Evolutionary conservation across 2,113 vertebrate species (phyloP).

Genomic region (Clarias batrachus): DNA sequence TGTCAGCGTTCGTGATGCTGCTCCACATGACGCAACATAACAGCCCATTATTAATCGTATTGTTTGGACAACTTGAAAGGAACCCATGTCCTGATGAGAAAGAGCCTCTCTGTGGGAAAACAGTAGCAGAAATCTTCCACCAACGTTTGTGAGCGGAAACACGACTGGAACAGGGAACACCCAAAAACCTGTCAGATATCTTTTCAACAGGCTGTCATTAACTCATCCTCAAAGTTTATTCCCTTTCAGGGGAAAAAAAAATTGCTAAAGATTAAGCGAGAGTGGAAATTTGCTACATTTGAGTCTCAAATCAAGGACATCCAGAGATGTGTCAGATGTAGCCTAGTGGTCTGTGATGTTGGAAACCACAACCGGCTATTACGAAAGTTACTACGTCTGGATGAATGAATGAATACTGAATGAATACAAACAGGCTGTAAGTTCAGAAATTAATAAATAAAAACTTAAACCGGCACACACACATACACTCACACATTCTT

Average conservation of each 20-base stretch:
- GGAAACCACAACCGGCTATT: neutral
- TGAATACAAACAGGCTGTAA: neutral
- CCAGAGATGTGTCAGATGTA: neutral
- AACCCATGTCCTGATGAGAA: conserved; percentile 12
- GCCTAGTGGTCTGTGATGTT: neutral
- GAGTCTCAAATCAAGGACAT: neutral
- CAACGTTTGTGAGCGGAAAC: conserved; percentile 23
- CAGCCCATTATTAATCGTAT: conserved; percentile 27
- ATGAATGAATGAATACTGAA: neutral
- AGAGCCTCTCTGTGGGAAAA: conserved; percentile 35
- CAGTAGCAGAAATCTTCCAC: conserved; percentile 39
- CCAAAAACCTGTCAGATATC: conserved; percentile 16
- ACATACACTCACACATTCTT: too few species aligned
- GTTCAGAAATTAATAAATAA: neutral
- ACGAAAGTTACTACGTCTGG: neutral
- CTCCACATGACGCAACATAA: neutral
- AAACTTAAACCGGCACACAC: neutral
- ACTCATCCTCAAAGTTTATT: neutral
- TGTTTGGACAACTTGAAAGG: conserved; percentile 33
- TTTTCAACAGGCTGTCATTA: neutral
- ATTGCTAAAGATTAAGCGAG: neutral
- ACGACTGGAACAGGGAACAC: conserved; percentile 32
- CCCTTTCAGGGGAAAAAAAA: neutral
- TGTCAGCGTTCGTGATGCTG: conserved; percentile 33
- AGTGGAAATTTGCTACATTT: neutral